Conservation (phyloP, 1,140 invertebrate species). For the Globodera ellingtonae region DNA sequence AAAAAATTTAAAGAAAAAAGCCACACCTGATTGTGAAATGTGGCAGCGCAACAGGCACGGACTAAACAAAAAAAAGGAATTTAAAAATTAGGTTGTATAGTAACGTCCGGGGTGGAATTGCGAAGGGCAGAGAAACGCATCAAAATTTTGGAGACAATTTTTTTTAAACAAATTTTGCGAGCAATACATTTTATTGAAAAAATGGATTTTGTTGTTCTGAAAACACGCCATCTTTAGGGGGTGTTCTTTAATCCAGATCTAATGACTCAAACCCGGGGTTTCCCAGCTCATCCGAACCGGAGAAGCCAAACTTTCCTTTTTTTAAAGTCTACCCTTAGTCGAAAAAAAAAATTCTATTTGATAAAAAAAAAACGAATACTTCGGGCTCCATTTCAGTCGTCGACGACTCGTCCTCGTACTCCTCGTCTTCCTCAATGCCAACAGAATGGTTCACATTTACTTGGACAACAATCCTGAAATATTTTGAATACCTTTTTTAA, state of each 20-base stretch:
- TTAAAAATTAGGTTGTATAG: too few species aligned
- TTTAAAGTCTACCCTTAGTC: too few species aligned
- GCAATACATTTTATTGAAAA: too few species aligned
- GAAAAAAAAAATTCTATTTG: too few species aligned
- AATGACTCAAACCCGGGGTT: background rate
- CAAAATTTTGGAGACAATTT: too few species aligned
- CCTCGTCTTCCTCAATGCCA: conserved; percentile 58
- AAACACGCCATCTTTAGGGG: too few species aligned
- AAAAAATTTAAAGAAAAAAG: background rate
- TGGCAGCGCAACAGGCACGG: conserved; percentile 28
- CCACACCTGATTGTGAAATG: conserved; percentile 15
- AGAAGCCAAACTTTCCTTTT: background rate
- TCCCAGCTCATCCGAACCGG: background rate
- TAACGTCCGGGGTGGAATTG: too few species aligned
- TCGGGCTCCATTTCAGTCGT: background rate
- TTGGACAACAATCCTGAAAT: conserved; percentile 53
- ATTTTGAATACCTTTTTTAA: too few species aligned
- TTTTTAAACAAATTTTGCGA: too few species aligned
- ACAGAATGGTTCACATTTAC: conserved; percentile 65
- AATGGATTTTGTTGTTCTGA: too few species aligned
- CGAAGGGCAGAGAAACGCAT: too few species aligned
- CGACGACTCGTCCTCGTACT: conserved; percentile 29
- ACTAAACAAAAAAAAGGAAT: background rate
- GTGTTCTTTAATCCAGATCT: background rate
- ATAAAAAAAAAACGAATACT: background rate